A percentile compares a stretch with the other conserved stretches of the same genome.
phyloP scores from a whole-genome alignment of 2,113 vertebrate genomes.

The Oncorhynchus keta region DNA sequence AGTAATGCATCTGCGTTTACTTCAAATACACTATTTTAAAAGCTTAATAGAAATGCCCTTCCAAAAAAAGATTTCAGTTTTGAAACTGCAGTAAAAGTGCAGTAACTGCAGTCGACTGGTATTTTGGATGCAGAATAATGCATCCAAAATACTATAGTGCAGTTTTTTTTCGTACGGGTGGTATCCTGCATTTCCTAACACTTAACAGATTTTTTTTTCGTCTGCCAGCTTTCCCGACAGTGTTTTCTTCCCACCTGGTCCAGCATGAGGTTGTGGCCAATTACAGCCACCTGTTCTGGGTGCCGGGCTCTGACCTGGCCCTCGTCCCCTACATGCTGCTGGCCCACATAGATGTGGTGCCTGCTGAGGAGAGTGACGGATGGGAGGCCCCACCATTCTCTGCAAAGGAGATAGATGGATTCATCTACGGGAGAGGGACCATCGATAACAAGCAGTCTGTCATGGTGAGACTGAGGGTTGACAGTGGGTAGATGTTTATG shows the following conservation, averaged over 20 bases:
- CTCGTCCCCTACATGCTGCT: conserved; percentile 87
- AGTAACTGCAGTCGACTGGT: no score
- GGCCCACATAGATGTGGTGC: conserved; percentile 93
- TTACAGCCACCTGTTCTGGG: conserved; percentile 88
- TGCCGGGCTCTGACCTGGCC: conserved; percentile 76
- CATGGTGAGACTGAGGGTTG: conserved; percentile 73
- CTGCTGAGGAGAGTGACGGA: conserved; percentile 78
- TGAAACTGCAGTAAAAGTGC: no score
- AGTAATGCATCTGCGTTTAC: no score
- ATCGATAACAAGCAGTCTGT: conserved; percentile 88
- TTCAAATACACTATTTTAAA: no score
- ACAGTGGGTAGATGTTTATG: neutral
- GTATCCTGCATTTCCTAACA: no score
- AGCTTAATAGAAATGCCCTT: no score
- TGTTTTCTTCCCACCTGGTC: conserved; percentile 85
- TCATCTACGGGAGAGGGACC: conserved; percentile 90
- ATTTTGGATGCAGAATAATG: no score
- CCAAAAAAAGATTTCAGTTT: no score
- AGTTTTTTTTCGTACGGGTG: no score
- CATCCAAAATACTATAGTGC: no score
- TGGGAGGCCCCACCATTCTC: conserved; percentile 94
- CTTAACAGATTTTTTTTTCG: neutral
- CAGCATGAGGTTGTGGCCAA: conserved; percentile 82
- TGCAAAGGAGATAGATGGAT: conserved; percentile 83
- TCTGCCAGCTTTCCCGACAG: conserved; percentile 83